Conservation (phyloP, 1,140 invertebrate species). For the Ganaspis sp. region DNA sequence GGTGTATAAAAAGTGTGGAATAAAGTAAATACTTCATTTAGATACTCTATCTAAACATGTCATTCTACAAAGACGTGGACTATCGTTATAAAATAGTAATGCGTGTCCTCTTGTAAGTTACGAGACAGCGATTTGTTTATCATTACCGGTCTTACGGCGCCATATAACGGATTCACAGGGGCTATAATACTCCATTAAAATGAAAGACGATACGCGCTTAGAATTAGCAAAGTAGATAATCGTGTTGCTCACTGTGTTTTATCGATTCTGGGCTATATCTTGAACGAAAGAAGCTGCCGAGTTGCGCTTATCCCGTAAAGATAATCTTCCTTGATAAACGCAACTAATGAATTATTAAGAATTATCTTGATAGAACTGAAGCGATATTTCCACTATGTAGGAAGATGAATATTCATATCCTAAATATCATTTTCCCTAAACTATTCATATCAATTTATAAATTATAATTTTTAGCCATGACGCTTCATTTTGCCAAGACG, state of each 20-base stretch:
- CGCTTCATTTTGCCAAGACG: too few relatives aligned
- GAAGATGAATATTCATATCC: too few relatives aligned
- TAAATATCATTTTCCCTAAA: too few relatives aligned
- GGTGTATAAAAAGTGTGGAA: slow-evolving; percentile 1
- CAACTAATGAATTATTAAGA: slow-evolving; percentile 19
- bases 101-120: slow-evolving; percentile 5
- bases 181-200: slow-evolving; percentile 19
- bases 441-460: too few relatives aligned
- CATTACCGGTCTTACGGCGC: slow-evolving; percentile 15
- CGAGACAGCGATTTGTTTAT: slow-evolving; percentile 9
- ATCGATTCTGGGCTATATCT: slow-evolving; percentile 5
- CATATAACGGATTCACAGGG: slow-evolving; percentile 22
- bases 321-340: background rate
- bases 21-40: slow-evolving; percentile 2
- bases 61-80: background rate
- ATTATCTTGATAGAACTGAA: slow-evolving; percentile 8
- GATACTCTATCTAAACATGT: slow-evolving; percentile 1
- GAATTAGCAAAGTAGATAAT: slow-evolving; percentile 28
- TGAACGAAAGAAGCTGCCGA: slow-evolving; percentile 15
- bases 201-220: slow-evolving; percentile 22
- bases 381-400: too few relatives aligned
- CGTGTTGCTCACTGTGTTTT: slow-evolving; percentile 11
- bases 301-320: background rate
- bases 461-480: too few relatives aligned
- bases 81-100: slow-evolving; percentile 4